phyloP scores from a whole-genome alignment of 2,888 invertebrate species.

The Dromius quadrimaculatus region DNA sequence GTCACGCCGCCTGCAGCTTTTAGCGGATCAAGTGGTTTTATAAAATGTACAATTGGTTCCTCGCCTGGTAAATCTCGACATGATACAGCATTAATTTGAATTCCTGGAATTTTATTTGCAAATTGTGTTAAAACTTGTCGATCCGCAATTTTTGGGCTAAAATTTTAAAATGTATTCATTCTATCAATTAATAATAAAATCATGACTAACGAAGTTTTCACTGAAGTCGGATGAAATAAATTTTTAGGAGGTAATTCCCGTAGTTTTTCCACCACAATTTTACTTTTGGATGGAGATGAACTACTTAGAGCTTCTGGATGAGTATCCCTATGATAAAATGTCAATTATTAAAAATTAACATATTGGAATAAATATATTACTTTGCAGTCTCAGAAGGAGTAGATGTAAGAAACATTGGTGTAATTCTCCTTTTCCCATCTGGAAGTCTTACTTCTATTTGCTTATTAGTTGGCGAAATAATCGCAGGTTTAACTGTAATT shows the following conservation, averaged over 20 bases:
- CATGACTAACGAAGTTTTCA: constrained; percentile 14
- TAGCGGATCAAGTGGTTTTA: constrained; percentile 63
- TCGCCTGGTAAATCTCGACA: constrained; percentile 66
- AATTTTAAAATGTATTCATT: background rate
- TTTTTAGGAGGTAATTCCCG: constrained; percentile 74
- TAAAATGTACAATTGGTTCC: constrained; percentile 64
- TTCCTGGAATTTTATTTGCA: constrained; percentile 59
- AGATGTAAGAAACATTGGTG: constrained; percentile 91
- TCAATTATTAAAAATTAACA: background rate
- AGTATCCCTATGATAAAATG: constrained; percentile 64
- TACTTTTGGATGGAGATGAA: constrained; percentile 82
- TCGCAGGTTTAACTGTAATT: constrained; percentile 58
- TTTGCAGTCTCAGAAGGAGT: constrained; percentile 67
- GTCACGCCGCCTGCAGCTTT: constrained; percentile 62
- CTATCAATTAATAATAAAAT: background rate
- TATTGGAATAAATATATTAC: constrained; percentile 58
- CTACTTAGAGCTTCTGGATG: constrained; percentile 73
- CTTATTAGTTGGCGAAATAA: constrained; percentile 81
- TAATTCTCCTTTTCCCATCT: constrained; percentile 95
- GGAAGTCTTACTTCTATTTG: constrained; percentile 95
- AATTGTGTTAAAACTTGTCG: constrained; percentile 37
- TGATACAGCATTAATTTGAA: constrained; percentile 64
- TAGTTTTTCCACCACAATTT: constrained; percentile 83
- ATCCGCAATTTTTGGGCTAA: constrained; percentile 36
- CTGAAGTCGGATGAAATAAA: constrained; percentile 61